phyloP scores from a whole-genome alignment of 2,888 invertebrate species.

The Eupithecia abbreviata region DNA sequence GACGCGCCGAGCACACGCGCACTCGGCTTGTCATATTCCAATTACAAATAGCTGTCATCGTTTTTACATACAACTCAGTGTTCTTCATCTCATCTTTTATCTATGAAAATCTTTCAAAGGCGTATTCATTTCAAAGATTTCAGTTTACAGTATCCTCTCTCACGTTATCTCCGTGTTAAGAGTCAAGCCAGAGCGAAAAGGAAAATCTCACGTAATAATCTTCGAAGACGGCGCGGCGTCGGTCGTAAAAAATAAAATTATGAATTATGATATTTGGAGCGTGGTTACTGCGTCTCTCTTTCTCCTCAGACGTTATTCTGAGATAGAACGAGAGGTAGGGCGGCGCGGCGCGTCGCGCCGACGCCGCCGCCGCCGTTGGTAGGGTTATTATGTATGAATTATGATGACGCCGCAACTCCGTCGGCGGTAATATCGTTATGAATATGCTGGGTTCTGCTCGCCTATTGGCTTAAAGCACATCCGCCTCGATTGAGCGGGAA shows the following conservation, averaged over 20 bases:
- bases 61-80: slow-evolving; percentile 65
- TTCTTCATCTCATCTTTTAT: slow-evolving; percentile 60
- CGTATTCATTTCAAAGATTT: slow-evolving; percentile 45
- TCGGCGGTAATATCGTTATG: slow-evolving; percentile 84
- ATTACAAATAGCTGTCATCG: slow-evolving; percentile 83
- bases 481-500: slow-evolving; percentile 79
- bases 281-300: slow-evolving; percentile 69
- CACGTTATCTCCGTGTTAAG: slow-evolving; percentile 38
- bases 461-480: slow-evolving; percentile 81
- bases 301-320: slow-evolving; percentile 52
- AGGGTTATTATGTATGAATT: slow-evolving; percentile 85
- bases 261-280: slow-evolving; percentile 81
- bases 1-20: slow-evolving; percentile 80
- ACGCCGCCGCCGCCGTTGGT: slow-evolving; percentile 72
- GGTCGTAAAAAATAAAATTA: slow-evolving; percentile 78
- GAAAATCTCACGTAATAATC: slow-evolving; percentile 58
- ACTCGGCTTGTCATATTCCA: slow-evolving; percentile 82
- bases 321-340: slow-evolving; percentile 74
- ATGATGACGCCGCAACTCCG: slow-evolving; percentile 81
- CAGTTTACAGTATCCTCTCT: slow-evolving; percentile 44
- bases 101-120: slow-evolving; percentile 54
- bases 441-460: slow-evolving; percentile 80
- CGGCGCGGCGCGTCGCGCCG: slow-evolving; percentile 70
- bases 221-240: slow-evolving; percentile 44
- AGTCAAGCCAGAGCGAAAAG: slow-evolving; percentile 60